Base-by-base conservation (phyloP, 2,888 invertebrate genomes). In the Stenchaetothrips biformis region DNA sequence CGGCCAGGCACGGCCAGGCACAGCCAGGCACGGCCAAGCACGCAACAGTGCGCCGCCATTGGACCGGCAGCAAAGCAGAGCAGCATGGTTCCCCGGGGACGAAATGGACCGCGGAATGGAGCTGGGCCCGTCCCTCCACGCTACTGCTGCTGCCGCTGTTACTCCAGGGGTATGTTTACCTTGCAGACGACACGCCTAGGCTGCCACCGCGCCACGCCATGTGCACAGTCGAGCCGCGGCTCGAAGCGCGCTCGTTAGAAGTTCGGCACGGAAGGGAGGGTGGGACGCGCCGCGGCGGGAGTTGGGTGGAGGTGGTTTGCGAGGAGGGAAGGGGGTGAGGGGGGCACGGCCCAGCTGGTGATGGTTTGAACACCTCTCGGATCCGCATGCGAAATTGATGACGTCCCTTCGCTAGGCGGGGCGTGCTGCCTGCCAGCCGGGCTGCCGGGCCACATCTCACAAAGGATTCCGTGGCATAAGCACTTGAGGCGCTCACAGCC, bases 351-450 rank as follows among this genome's bases (percentile, higher is more conserved):
- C 67, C 67, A 53, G 53, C 53, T n/a, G 67, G 37, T 37, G 37
- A 37, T 37, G 37, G 37, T 37, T 37, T 37, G 37, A 37, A 37
- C 37, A 37, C 67, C 21, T n/a, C n/a, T n/a, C 7, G 7, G n/a
- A 37, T 37, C 67, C 21, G 67, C 67, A n/a, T 25, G 67, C 25
- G 67, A 74, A 74, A 74, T 74, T 67, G 67, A 67, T 67, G 67
- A 67, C 67, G 67, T 67, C 67, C 37, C 37, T 25, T 74, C 67
- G 6, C 13, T 2, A 18, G 13, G 59, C 59, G 4, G 18, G 16
- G 16, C 53, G 53, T 1, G 16, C 16, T 53, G 16, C 53, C 13
- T 37, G 37, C 37, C 37, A 37, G 37, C 4, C 37, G 37, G 37
- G 37, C 37, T 37, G 37, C 37, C 37, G 37, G 37, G 37, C 37